Percentiles rank a stretch among this genome's conserved stretches.
Conservation (phyloP, 1,140 invertebrate genomes). For the Neodiprion fabricii region DNA sequence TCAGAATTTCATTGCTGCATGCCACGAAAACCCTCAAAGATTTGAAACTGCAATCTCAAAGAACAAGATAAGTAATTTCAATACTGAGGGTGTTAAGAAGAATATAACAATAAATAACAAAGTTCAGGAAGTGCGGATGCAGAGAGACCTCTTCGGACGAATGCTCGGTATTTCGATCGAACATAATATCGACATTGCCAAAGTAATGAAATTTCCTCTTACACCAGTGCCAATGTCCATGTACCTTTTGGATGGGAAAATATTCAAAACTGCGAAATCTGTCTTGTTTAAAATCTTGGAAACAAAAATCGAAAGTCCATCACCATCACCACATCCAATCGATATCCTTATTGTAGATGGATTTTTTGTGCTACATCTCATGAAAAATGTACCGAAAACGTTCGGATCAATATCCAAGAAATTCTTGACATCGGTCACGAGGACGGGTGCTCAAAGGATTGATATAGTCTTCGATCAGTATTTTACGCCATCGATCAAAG, state of each 20-base stretch:
- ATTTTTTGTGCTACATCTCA: background rate
- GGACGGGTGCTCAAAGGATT: slow-evolving; percentile 1
- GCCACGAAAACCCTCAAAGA: slow-evolving; percentile 29
- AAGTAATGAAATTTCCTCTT: slow-evolving; percentile 28
- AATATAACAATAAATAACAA: slow-evolving; percentile 26
- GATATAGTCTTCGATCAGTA: slow-evolving; percentile 25
- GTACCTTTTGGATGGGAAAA: slow-evolving; percentile 31
- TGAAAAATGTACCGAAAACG: background rate
- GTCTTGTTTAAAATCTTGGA: slow-evolving; percentile 7
- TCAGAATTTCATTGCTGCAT: slow-evolving; percentile 35
- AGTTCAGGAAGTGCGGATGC: slow-evolving; percentile 33
- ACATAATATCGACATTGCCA: slow-evolving; percentile 30
- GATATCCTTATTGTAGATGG: background rate
- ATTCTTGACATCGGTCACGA: slow-evolving; percentile 15
- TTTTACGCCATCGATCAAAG: slow-evolving; percentile 25
- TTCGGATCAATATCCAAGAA: slow-evolving; percentile 18
- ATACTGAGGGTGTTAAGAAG: slow-evolving; percentile 25
- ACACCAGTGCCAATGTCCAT: slow-evolving; percentile 30
- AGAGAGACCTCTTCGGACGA: slow-evolving; percentile 34
- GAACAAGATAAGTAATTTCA: slow-evolving; percentile 37
- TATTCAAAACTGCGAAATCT: slow-evolving; percentile 32
- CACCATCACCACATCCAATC: background rate
- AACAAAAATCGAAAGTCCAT: background rate
- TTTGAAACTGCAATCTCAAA: slow-evolving; percentile 35
- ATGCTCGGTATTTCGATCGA: slow-evolving; percentile 30